A percentile compares a stretch with the other conserved stretches of the same genome.
phyloP scores from a whole-genome alignment of 2,888 invertebrate genomes.

The Ophion slaviceki region DNA sequence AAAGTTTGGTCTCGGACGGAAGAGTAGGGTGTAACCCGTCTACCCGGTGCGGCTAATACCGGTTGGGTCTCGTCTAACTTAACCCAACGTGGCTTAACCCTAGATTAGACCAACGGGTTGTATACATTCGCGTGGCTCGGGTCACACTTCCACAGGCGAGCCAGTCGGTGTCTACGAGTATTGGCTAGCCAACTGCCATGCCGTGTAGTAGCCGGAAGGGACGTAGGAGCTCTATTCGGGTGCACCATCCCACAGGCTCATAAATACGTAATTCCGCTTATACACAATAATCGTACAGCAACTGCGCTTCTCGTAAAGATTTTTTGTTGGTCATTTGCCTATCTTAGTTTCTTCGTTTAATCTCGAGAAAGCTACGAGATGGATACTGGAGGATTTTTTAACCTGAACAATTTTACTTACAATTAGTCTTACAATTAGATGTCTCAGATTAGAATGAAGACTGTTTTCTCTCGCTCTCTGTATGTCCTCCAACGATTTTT shows the following conservation, averaged over 20 bases:
- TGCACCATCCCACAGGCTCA: not conserved
- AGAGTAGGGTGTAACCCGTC: constrained; percentile 58
- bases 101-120: constrained; percentile 78
- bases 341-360: not conserved
- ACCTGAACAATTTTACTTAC: too few species aligned
- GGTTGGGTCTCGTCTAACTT: constrained; percentile 75
- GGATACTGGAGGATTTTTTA: not conserved
- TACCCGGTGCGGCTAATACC: constrained; percentile 75
- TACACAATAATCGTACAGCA: not conserved
- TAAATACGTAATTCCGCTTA: constrained; percentile 1
- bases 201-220: constrained; percentile 26
- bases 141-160: constrained; percentile 61
- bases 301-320: not conserved
- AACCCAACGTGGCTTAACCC: constrained; percentile 77
- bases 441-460: not conserved
- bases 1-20: constrained; percentile 63
- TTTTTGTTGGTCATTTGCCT: not conserved
- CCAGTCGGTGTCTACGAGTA: constrained; percentile 21
- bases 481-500: not conserved
- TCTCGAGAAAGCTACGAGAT: not conserved
- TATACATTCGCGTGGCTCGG: constrained; percentile 68
- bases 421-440: not conserved
- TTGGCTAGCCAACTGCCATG: constrained; percentile 3
- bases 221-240: constrained; percentile 15
- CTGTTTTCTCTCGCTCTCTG: not conserved